Conservation (phyloP, 2,113 vertebrate genomes). For the Macroglossus sobrinus region DNA sequence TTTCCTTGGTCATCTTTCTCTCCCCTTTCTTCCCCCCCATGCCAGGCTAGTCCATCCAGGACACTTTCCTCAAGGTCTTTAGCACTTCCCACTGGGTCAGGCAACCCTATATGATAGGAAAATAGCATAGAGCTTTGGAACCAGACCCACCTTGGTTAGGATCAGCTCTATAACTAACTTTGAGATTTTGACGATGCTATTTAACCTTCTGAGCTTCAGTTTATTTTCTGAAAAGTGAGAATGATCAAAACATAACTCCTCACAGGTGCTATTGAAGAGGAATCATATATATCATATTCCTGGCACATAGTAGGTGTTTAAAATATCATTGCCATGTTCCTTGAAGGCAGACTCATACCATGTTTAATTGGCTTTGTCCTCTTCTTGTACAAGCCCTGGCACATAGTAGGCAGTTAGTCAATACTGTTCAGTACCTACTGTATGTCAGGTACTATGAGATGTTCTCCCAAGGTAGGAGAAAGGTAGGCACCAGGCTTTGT, state of each 20-base stretch:
- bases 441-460: background rate
- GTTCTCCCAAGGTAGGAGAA: background rate
- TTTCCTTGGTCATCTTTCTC: background rate
- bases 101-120: background rate
- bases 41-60: background rate
- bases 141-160: background rate
- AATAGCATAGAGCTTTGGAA: background rate
- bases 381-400: background rate
- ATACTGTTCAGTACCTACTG: background rate
- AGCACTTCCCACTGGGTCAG: background rate
- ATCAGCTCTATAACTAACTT: background rate
- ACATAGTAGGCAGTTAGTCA: background rate
- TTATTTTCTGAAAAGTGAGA: slow-evolving; percentile 16
- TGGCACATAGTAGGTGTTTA: background rate
- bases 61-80: background rate
- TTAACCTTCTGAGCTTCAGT: background rate
- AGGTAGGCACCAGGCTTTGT: background rate
- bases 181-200: background rate
- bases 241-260: background rate
- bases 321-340: background rate
- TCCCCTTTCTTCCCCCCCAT: background rate
- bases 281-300: background rate
- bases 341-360: background rate
- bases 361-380: background rate
- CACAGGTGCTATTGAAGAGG: background rate